phyloP scores from a whole-genome alignment of 2,113 vertebrate species.

The Thalassoma bifasciatum region DNA sequence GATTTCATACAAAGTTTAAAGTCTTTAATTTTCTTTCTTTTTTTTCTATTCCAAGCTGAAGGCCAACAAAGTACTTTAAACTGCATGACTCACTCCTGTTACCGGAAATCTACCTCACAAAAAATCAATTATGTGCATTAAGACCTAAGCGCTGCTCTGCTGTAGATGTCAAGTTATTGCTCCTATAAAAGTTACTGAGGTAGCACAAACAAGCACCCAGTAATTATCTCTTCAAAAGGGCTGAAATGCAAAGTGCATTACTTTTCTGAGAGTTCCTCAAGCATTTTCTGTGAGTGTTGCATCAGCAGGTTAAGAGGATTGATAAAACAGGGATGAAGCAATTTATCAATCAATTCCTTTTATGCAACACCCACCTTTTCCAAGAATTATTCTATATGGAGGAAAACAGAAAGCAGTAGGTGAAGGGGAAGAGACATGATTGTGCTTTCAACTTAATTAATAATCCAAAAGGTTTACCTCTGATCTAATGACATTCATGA shows the following conservation, averaged over 20 bases:
- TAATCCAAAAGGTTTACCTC: not conserved
- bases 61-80: conserved; percentile 55
- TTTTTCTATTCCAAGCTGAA: conserved; percentile 11
- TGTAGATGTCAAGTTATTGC: conserved; percentile 22
- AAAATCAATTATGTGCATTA: conserved; percentile 71
- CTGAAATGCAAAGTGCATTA: not conserved
- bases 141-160: conserved; percentile 37
- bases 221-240: not conserved
- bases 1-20: not conserved
- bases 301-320: conserved; percentile 28
- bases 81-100: conserved; percentile 39
- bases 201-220: not conserved
- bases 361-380: conserved; percentile 16
- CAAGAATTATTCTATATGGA: not conserved
- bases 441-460: no score
- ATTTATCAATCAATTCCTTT: conserved; percentile 24
- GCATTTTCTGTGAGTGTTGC: not conserved
- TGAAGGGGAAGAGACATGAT: not conserved
- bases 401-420: not conserved
- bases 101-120: conserved; percentile 38
- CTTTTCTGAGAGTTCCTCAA: conserved; percentile 9
- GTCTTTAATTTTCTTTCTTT: not conserved
- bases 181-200: conserved; percentile 25
- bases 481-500: not conserved
- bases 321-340: conserved; percentile 1